Evolutionary conservation across 1,140 invertebrate genomes (phyloP).

Genomic region (Bombus terrestris): DNA sequence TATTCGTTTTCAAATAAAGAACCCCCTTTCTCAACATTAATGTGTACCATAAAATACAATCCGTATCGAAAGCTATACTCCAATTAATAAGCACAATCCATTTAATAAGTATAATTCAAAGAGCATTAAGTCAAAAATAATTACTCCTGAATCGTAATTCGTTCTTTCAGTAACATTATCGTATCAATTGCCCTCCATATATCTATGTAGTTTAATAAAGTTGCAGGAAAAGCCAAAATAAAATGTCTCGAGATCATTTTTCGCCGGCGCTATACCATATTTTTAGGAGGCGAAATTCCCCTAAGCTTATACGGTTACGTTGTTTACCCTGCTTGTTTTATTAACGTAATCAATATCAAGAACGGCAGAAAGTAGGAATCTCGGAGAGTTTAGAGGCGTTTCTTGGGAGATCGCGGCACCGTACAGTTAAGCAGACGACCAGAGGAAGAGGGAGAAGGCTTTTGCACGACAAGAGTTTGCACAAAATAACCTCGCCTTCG

Average conservation of each 20-base stretch:
- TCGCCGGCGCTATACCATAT: background rate
- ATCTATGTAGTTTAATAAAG: background rate
- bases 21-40: no score
- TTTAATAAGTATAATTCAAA: background rate
- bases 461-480: conserved; percentile 6
- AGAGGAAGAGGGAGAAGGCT: background rate
- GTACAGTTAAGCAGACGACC: background rate
- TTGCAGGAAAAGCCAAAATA: background rate
- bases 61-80: no score
- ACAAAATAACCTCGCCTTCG: conserved; percentile 41
- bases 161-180: background rate
- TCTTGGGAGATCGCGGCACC: conserved; percentile 12
- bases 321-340: background rate
- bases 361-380: conserved; percentile 33
- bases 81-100: no score
- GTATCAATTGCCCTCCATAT: background rate
- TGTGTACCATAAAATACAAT: no score
- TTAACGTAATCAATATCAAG: conserved; percentile 3
- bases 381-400: conserved; percentile 20
- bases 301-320: background rate
- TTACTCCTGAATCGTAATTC: background rate
- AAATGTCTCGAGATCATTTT: background rate
- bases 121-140: background rate
- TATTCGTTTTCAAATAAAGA: no score
- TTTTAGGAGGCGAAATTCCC: background rate